Evolutionary conservation across 2,888 invertebrate species (phyloP).

Genomic region (Pheosia gnoma): DNA sequence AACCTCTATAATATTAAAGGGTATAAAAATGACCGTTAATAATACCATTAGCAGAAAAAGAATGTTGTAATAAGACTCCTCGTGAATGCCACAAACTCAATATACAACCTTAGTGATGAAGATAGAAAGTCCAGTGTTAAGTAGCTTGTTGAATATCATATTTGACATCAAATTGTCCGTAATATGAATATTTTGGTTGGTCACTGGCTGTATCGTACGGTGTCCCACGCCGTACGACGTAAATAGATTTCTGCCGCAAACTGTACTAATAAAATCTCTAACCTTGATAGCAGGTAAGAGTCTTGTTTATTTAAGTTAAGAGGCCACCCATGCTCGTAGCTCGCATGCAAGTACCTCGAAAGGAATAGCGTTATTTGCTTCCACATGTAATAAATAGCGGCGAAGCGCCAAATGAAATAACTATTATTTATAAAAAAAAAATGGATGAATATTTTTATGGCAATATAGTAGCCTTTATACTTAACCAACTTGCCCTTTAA

Average conservation of each 20-base stretch:
- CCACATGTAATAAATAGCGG: too few species aligned
- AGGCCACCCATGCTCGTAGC: too few species aligned
- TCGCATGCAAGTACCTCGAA: too few species aligned
- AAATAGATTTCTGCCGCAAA: constrained; percentile 31
- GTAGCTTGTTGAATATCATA: constrained; percentile 11
- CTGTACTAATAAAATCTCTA: constrained; percentile 3
- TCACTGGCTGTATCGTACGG: constrained; percentile 32
- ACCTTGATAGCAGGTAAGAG: not conserved
- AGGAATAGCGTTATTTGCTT: too few species aligned
- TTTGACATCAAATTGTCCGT: constrained; percentile 31
- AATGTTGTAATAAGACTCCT: not conserved
- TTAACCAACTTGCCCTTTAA: too few species aligned
- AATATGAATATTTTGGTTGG: constrained; percentile 42
- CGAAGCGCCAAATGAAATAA: too few species aligned
- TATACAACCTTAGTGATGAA: constrained; percentile 6
- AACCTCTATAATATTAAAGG: too few species aligned
- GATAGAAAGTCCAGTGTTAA: constrained; percentile 4
- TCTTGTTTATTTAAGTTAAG: too few species aligned
- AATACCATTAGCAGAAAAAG: not conserved
- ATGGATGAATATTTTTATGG: too few species aligned
- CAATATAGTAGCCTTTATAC: too few species aligned
- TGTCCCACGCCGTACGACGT: constrained; percentile 27
- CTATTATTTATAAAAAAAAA: too few species aligned
- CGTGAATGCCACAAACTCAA: not conserved
- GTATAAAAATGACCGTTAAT: not conserved